These are phyloP conservation scores for Heteractis magnifica DNA, from an alignment of 92 coral and sea anemone species.

Conservation along the genomic window DNA sequence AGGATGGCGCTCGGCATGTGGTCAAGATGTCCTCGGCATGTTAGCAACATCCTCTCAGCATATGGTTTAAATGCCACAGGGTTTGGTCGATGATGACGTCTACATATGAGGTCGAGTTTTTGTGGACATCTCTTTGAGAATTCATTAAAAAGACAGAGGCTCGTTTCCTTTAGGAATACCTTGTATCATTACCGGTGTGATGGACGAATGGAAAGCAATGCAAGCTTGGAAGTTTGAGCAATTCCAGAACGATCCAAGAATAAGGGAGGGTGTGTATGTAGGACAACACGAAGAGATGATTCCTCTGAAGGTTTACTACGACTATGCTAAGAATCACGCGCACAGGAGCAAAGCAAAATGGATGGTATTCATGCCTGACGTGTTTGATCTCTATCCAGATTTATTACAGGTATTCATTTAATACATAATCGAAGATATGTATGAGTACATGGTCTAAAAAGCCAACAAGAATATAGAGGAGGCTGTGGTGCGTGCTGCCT, in stretches of 20 bases:
- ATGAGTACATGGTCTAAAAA: not conserved
- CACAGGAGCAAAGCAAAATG: slow-evolving; percentile 62
- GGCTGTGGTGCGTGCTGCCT: not conserved
- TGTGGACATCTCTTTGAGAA: too few species aligned
- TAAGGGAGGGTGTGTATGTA: slow-evolving; percentile 65
- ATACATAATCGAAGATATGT: not conserved
- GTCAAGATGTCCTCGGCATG: not conserved
- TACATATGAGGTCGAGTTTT: too few species aligned
- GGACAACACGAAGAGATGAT: slow-evolving; percentile 63
- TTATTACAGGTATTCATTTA: slow-evolving; percentile 44
- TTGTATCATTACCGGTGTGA: slow-evolving; percentile 68
- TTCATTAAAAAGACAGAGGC: not conserved
- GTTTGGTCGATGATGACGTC: not conserved
- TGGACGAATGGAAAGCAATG: slow-evolving; percentile 83
- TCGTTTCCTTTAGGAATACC: slow-evolving; percentile 49
- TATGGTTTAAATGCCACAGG: not conserved
- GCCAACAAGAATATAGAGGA: not conserved
- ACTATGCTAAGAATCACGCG: slow-evolving; percentile 55
- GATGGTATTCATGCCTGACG: slow-evolving; percentile 84
- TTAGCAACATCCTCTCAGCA: not conserved
- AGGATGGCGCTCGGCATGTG: not conserved
- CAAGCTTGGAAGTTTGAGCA: slow-evolving; percentile 59
- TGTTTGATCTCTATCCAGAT: slow-evolving; percentile 72
- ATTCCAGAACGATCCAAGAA: slow-evolving; percentile 64
- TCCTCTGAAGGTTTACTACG: slow-evolving; percentile 48